These are phyloP conservation scores for Sorex araneus DNA, from an alignment of 2,113 vertebrate genomes.

Conservation along the genomic window DNA sequence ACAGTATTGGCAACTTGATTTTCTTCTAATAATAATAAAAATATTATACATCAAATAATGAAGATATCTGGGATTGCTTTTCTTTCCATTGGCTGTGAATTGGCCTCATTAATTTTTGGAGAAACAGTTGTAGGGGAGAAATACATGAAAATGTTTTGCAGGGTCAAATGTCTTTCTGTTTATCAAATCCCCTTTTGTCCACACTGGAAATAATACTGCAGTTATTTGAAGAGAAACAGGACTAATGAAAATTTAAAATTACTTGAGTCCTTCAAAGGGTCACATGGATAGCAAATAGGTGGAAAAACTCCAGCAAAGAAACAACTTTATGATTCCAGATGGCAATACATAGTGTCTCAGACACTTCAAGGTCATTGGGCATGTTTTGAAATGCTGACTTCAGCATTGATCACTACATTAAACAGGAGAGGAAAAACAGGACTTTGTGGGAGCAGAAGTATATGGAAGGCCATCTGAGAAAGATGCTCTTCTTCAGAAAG, in stretches of 20 bases:
- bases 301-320: background rate
- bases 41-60: background rate
- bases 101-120: background rate
- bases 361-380: background rate
- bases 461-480: background rate
- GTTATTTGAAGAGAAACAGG: background rate
- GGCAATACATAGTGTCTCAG: background rate
- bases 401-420: too few relatives aligned
- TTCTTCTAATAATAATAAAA: background rate
- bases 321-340: background rate
- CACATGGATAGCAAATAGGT: background rate
- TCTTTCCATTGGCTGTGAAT: background rate
- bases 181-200: background rate
- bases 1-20: slow-evolving; percentile 5
- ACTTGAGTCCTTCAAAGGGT: background rate
- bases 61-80: background rate
- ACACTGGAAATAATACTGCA: background rate
- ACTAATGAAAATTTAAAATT: background rate
- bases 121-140: background rate
- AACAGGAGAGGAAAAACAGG: too few relatives aligned
- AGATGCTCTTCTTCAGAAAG: background rate
- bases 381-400: background rate
- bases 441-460: background rate
- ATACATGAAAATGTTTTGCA: slow-evolving; percentile 26
- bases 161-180: slow-evolving; percentile 9